Evolutionary conservation across 2,888 invertebrate genomes (phyloP).

Genomic region (Octodonta nipae): DNA sequence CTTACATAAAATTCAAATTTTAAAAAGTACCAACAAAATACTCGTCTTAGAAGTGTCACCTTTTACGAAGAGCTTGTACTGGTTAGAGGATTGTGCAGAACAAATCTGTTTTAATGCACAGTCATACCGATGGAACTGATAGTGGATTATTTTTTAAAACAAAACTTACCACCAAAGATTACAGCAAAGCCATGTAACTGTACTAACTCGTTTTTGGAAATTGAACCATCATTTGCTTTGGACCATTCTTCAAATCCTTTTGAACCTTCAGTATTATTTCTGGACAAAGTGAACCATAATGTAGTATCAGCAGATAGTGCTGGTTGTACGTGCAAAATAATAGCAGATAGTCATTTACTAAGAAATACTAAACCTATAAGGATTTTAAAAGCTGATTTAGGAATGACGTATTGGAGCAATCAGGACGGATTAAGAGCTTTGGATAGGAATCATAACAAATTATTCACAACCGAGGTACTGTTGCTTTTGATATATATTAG

Average conservation of each 20-base stretch:
- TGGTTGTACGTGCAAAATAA: slow-evolving; percentile 51
- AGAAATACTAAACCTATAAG: slow-evolving; percentile 43
- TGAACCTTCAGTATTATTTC: slow-evolving; percentile 48
- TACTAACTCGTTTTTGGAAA: slow-evolving; percentile 45
- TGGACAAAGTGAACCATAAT: slow-evolving; percentile 46
- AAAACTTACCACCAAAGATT: neutral
- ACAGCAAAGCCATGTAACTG: slow-evolving; percentile 44
- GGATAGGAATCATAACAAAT: slow-evolving; percentile 33
- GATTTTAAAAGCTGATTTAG: slow-evolving; percentile 56
- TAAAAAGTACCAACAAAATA: slow-evolving; percentile 44
- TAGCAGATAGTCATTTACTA: slow-evolving; percentile 32
- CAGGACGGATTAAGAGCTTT: slow-evolving; percentile 50
- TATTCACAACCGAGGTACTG: slow-evolving; percentile 30
- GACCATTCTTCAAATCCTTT: slow-evolving; percentile 47
- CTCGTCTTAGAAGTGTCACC: slow-evolving; percentile 63
- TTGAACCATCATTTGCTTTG: slow-evolving; percentile 51
- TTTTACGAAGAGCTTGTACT: slow-evolving; percentile 56
- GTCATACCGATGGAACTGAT: slow-evolving; percentile 44
- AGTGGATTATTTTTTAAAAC: slow-evolving; percentile 42
- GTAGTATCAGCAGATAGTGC: slow-evolving; percentile 51
- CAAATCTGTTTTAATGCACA: slow-evolving; percentile 48
- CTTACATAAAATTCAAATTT: slow-evolving; percentile 39
- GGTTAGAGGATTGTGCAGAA: slow-evolving; percentile 46
- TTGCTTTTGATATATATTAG: neutral
- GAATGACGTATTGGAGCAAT: slow-evolving; percentile 62